Conservation (phyloP, 2,797 vertebrate species). For the Poeciliopsis paucimaculata region DNA sequence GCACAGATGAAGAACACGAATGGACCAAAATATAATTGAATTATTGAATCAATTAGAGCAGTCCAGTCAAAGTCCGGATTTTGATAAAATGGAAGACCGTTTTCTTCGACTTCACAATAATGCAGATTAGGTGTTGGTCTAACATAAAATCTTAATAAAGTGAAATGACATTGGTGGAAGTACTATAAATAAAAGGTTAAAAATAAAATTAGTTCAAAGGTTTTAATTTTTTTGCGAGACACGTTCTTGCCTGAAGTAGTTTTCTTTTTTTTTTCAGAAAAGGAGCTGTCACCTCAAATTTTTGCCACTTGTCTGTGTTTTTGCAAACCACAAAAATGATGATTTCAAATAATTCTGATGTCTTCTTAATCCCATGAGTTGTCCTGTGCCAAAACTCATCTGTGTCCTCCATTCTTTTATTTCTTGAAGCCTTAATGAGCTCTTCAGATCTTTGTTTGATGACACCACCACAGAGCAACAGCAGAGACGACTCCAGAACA, state of each 20-base stretch:
- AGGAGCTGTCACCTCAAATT: slow-evolving; percentile 3
- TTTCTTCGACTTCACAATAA: neutral
- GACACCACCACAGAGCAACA: neutral
- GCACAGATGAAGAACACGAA: neutral
- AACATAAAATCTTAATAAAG: neutral
- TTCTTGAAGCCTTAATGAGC: neutral
- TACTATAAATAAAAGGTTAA: neutral
- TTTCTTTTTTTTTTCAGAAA: neutral
- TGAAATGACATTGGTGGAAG: neutral
- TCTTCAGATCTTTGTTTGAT: slow-evolving; percentile 2
- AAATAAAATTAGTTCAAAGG: neutral
- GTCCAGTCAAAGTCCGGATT: neutral
- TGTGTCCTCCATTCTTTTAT: neutral
- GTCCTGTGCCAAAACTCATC: neutral
- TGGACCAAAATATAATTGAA: neutral
- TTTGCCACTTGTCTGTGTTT: neutral
- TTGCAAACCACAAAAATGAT: neutral
- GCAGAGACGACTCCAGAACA: neutral
- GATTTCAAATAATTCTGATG: neutral
- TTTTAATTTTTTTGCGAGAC: neutral
- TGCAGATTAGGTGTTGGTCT: neutral
- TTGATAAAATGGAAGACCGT: neutral
- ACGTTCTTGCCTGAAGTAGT: neutral
- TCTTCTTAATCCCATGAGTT: neutral
- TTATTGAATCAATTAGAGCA: neutral